Base-by-base conservation (phyloP, 2,797 vertebrate species). In the Coilia nasus region DNA sequence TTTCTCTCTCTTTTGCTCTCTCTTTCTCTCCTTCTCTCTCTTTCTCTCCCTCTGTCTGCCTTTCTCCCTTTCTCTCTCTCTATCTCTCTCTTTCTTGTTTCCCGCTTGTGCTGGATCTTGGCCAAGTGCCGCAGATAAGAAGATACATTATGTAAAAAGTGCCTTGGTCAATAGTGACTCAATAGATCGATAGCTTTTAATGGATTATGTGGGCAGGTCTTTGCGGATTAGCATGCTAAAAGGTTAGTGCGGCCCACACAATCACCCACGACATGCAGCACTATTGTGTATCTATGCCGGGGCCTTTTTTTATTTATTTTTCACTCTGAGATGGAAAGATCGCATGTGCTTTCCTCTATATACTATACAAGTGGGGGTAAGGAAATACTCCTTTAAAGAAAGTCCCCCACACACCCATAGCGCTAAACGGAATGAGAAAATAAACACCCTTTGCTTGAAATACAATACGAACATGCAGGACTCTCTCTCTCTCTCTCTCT, bases 151-250 rank as follows among this genome's bases (percentile, higher is more conserved):
- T 78, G 71, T 78, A 78, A 78, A 85, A 85, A 83, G 82, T 59
- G 23, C 56, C 54, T 80, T 56, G 84, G 88, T 92, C 87, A 88
- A 86, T 89, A 90, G 71, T 81, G 85, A 85, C 87, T 91, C 91
- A 86, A 89, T 92, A 93, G 90, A 92, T 92, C 90, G 88, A 89
- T 89, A 83, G 83, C 82, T 81, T 91, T 88, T 90, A 89, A 89
- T 90, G 89, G 91, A 92, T 93, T 91, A 92, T 90, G 91, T 87
- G 92, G 90, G 91, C 90, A 85, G 83, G 90, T 89, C 90, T 92
- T 89, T 90, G 88, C 87, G 87, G 83, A 90, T 89, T 90, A 90
- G 21, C 75, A 82, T 75, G 86, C 84, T 85, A 82, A 88, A 90
- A 41, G 71, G 88, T 31, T 81, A 56, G 14, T 11, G 6, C 85